These are phyloP conservation scores for Luehdorfia chinensis DNA, from an alignment of 1,140 invertebrate species.

Conservation along the genomic window DNA sequence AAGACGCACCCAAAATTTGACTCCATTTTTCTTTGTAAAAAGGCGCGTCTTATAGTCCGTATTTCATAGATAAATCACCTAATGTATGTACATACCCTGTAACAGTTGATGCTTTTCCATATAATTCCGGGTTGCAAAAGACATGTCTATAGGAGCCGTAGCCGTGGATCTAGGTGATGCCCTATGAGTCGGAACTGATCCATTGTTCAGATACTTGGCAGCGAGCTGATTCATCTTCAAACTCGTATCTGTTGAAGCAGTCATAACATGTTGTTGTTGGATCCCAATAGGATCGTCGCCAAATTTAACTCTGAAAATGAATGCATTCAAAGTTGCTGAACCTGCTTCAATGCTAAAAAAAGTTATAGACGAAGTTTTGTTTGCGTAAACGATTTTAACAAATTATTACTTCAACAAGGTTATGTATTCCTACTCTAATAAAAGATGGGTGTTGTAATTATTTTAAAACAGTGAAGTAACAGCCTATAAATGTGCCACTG, in stretches of 20 bases:
- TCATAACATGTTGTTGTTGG: conserved; percentile 34
- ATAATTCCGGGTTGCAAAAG: conserved; percentile 81
- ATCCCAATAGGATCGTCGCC: conserved; percentile 58
- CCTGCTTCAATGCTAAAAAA: too few species aligned
- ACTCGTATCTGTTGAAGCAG: conserved; percentile 74
- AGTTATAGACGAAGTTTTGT: too few species aligned
- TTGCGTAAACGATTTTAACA: too few species aligned
- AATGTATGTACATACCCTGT: conserved; percentile 60
- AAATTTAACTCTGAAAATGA: conserved; percentile 68
- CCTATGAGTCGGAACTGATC: conserved; percentile 25
- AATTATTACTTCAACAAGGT: too few species aligned
- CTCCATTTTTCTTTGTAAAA: too few species aligned
- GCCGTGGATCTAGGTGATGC: conserved; percentile 34
- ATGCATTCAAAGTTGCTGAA: background rate
- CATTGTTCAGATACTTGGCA: conserved; percentile 80
- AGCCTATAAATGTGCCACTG: too few species aligned
- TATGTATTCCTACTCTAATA: too few species aligned
- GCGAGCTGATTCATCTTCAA: conserved; percentile 81
- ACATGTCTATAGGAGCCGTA: conserved; percentile 76
- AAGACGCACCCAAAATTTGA: too few species aligned
- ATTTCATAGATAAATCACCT: too few species aligned
- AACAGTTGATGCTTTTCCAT: conserved; percentile 81
- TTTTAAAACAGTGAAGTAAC: too few species aligned
- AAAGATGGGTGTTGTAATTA: too few species aligned
- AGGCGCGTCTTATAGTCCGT: too few species aligned